These are phyloP conservation scores for Myathropa florea DNA, from an alignment of 2,888 invertebrate species.

Conservation along the genomic window DNA sequence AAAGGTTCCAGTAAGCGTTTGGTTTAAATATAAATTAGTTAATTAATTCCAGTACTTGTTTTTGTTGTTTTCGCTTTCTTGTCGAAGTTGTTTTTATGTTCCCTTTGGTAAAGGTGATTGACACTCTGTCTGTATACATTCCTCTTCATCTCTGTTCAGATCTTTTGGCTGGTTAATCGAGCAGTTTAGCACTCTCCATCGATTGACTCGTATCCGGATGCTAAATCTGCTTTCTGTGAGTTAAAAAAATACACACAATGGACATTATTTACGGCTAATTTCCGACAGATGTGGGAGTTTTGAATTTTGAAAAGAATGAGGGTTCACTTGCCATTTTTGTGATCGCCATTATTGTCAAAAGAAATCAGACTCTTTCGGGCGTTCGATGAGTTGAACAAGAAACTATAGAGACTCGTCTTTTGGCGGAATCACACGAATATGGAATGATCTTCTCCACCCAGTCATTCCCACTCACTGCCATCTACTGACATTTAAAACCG, in stretches of 20 bases:
- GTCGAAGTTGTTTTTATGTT: not conserved
- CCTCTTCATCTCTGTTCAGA: too few relatives aligned
- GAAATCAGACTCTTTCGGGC: too few relatives aligned
- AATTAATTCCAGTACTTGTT: not conserved
- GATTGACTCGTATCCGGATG: not conserved
- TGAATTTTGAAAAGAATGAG: too few relatives aligned
- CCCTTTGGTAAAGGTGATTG: not conserved
- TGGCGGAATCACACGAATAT: too few relatives aligned
- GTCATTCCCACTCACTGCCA: too few relatives aligned
- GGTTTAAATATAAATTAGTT: slow-evolving; percentile 6
- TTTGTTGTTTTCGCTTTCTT: not conserved
- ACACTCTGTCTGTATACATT: not conserved
- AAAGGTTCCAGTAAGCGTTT: not conserved
- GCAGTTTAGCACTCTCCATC: not conserved
- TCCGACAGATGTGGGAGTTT: not conserved
- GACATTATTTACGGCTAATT: too few relatives aligned
- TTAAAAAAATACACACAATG: not conserved
- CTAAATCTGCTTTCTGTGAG: not conserved
- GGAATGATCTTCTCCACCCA: too few relatives aligned
- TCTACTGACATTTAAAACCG: too few relatives aligned
- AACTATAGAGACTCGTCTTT: too few relatives aligned
- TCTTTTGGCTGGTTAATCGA: not conserved
- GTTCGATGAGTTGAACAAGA: too few relatives aligned
- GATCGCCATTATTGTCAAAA: too few relatives aligned
- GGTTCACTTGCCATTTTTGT: too few relatives aligned